Percentiles rank a stretch among this genome's conserved stretches.
These are phyloP conservation scores for Proteles cristata DNA, from an alignment of 2,113 vertebrate species.

Conservation along the genomic window DNA sequence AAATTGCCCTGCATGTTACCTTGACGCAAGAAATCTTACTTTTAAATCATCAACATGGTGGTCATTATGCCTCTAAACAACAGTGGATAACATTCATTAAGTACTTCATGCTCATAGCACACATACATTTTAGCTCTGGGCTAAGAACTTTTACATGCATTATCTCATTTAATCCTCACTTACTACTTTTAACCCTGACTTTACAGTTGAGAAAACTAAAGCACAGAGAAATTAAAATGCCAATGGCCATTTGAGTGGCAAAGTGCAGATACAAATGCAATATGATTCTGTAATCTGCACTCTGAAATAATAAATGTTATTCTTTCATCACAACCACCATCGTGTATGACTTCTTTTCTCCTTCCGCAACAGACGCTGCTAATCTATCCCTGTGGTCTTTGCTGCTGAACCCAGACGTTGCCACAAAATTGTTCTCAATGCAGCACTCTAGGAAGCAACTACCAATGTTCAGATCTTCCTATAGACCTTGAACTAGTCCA, in stretches of 20 bases:
- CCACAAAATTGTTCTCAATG: not conserved
- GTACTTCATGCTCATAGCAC: not conserved
- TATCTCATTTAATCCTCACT: not conserved
- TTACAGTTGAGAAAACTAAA: not conserved
- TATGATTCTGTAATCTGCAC: not conserved
- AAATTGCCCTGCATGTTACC: not conserved
- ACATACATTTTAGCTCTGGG: not conserved
- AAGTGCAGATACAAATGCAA: not conserved
- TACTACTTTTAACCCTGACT: not conserved
- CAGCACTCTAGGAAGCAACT: not conserved
- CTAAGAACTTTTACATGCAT: not conserved
- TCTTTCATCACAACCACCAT: not conserved
- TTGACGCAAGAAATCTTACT: not conserved
- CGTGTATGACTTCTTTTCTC: not conserved
- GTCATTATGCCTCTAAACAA: not conserved
- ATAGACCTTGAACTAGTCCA: not conserved
- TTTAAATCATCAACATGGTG: not conserved
- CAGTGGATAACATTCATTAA: not conserved
- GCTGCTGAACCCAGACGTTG: not conserved
- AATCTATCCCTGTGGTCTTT: not conserved
- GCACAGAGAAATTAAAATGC: not conserved
- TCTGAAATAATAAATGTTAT: not conserved
- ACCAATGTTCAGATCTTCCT: not conserved
- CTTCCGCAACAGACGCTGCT: not conserved
- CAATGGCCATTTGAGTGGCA: not conserved